These are phyloP conservation scores for Moxostoma hubbsi DNA, from an alignment of 2,797 vertebrate genomes.

Conservation along the genomic window DNA sequence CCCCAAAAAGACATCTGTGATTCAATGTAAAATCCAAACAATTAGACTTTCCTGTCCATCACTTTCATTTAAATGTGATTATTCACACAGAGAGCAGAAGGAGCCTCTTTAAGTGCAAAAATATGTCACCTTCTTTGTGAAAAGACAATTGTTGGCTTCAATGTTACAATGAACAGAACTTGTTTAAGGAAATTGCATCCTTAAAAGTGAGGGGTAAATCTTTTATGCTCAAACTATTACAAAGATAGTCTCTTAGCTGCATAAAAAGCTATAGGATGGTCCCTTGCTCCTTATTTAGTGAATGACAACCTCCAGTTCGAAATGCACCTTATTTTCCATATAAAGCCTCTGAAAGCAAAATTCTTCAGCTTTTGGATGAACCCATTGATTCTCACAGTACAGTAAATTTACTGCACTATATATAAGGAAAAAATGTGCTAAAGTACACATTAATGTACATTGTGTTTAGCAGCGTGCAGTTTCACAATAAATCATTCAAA, in stretches of 20 bases:
- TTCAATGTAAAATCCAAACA: constrained; percentile 77
- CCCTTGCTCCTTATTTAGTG: no score
- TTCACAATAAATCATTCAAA: no score
- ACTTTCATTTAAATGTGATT: constrained; percentile 77
- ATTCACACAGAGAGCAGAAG: constrained; percentile 57
- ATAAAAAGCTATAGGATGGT: no score
- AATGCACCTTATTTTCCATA: no score
- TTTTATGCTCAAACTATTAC: constrained; percentile 43
- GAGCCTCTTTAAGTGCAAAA: constrained; percentile 43
- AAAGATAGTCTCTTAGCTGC: constrained; percentile 30
- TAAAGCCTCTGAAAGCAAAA: no score
- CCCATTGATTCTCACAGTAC: no score
- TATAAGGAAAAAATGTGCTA: no score
- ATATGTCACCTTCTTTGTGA: constrained; percentile 26
- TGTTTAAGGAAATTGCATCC: constrained; percentile 36
- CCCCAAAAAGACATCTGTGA: constrained; percentile 71
- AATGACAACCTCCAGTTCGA: no score
- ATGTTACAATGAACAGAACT: constrained; percentile 40
- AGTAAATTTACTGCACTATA: no score
- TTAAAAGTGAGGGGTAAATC: constrained; percentile 50
- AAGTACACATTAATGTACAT: no score
- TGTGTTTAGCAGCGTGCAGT: no score
- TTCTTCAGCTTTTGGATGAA: no score
- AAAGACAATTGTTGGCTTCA: constrained; percentile 43
- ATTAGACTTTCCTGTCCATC: constrained; percentile 74